phyloP scores from a whole-genome alignment of 64 coral and sea anemone genomes.

The Catalaphyllia jardinei region DNA sequence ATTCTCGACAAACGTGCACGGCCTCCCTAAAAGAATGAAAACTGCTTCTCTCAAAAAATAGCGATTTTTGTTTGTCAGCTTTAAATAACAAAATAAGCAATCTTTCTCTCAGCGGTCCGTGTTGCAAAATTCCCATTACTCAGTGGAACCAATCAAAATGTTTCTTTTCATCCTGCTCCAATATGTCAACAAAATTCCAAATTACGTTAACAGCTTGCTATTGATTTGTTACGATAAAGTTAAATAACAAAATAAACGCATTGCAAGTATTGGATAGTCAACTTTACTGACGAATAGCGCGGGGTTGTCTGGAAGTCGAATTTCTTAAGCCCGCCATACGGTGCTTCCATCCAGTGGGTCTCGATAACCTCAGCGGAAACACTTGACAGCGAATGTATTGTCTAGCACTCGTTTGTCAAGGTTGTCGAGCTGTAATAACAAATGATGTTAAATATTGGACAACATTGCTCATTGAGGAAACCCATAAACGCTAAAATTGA shows the following conservation, averaged over 20 bases:
- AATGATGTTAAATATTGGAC: slow-evolving; percentile 7
- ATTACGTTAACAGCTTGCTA: too few species aligned
- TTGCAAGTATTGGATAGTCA: background rate
- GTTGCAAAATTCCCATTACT: too few species aligned
- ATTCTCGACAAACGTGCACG: too few species aligned
- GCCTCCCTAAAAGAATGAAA: too few species aligned
- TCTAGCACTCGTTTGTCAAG: slow-evolving; percentile 35
- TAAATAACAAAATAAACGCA: background rate
- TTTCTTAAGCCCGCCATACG: background rate
- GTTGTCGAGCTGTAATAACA: background rate
- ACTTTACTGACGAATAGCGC: background rate
- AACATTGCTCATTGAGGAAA: background rate
- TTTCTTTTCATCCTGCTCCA: too few species aligned
- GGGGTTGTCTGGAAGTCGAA: background rate
- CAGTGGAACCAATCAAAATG: too few species aligned
- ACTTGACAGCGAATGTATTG: background rate
- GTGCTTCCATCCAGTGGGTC: background rate
- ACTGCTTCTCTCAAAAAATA: too few species aligned
- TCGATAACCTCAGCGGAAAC: background rate
- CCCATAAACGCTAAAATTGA: background rate
- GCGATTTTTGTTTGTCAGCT: too few species aligned
- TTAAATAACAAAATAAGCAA: too few species aligned
- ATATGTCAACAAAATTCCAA: too few species aligned
- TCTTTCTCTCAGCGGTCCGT: too few species aligned
- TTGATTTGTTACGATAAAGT: too few species aligned